Evolutionary conservation across 2,888 invertebrate species (phyloP).

Genomic region (Drosophila siamana): DNA sequence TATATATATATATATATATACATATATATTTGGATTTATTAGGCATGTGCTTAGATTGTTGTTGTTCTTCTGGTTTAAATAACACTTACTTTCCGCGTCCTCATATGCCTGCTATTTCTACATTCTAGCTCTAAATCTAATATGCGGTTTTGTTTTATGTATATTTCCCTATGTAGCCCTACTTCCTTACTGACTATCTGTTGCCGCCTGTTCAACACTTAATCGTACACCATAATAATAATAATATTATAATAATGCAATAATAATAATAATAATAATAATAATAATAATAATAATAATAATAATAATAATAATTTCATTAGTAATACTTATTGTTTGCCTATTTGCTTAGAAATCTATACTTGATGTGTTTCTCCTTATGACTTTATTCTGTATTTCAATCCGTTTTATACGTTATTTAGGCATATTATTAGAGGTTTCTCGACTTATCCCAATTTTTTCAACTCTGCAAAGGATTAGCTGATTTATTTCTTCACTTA

Average conservation of each 20-base stretch:
- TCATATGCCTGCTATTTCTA: conserved; percentile 23
- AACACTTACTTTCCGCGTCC: conserved; percentile 24
- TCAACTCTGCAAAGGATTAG: conserved; percentile 28
- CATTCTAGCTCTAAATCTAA: conserved; percentile 39
- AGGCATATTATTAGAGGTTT: conserved; percentile 64
- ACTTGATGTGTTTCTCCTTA: conserved; percentile 48
- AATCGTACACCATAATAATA: conserved; percentile 23
- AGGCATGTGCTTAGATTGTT: conserved; percentile 57
- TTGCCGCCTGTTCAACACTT: conserved; percentile 56
- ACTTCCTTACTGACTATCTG: conserved; percentile 42
- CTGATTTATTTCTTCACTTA: conserved; percentile 4
- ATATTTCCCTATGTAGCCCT: conserved; percentile 61
- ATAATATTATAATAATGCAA: conserved; percentile 40
- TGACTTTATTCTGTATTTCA: conserved; percentile 10
- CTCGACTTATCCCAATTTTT: conserved; percentile 44
- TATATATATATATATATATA: conserved; percentile 28
- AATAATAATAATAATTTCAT: conserved; percentile 57
- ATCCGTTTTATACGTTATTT: conserved; percentile 24
- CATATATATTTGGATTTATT: conserved; percentile 60
- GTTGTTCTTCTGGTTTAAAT: conserved; percentile 19
- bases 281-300: conserved; percentile 55
- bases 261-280: conserved; percentile 54
- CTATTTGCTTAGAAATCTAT: conserved; percentile 47
- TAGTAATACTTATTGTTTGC: conserved; percentile 68
- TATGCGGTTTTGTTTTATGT: conserved; percentile 28